Percentiles rank a stretch among this genome's conserved stretches.
phyloP scores from a whole-genome alignment of 1,140 invertebrate species.

The Dendrolimus punctatus region DNA sequence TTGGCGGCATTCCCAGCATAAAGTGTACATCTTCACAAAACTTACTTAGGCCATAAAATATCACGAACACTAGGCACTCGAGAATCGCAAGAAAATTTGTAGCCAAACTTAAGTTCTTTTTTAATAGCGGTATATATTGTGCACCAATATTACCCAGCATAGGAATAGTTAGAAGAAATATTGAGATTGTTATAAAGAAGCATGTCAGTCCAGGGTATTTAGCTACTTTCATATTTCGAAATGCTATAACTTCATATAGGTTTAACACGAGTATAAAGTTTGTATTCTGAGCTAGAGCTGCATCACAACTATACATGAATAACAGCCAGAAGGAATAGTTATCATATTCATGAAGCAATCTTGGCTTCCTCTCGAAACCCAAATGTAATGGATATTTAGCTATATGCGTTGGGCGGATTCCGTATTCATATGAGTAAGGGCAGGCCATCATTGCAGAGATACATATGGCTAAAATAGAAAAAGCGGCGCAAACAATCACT shows the following conservation, averaged over 20 bases:
- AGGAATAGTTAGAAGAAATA: slow-evolving; percentile 44
- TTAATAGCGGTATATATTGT: slow-evolving; percentile 21
- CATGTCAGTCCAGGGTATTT: slow-evolving; percentile 38
- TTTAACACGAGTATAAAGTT: slow-evolving; percentile 29
- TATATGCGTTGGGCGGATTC: slow-evolving; percentile 16
- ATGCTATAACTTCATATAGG: slow-evolving; percentile 26
- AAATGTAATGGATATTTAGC: slow-evolving; percentile 25
- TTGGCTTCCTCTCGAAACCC: slow-evolving; percentile 45
- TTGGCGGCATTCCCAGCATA: slow-evolving; percentile 51
- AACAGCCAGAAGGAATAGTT: slow-evolving; percentile 32
- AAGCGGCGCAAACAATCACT: slow-evolving; percentile 21
- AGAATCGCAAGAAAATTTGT: slow-evolving; percentile 27
- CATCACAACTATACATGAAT: slow-evolving; percentile 25
- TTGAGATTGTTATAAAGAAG: slow-evolving; percentile 15
- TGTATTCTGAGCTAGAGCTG: slow-evolving; percentile 25
- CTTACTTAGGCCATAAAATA: slow-evolving; percentile 41
- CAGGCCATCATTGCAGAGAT: slow-evolving; percentile 41
- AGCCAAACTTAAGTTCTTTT: slow-evolving; percentile 21
- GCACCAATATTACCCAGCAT: slow-evolving; percentile 28
- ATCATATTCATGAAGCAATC: slow-evolving; percentile 33
- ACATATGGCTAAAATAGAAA: slow-evolving; percentile 24
- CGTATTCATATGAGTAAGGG: slow-evolving; percentile 38
- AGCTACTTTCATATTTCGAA: slow-evolving; percentile 19
- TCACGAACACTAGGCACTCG: slow-evolving; percentile 40
- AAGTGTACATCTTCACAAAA: slow-evolving; percentile 60